Base-by-base conservation (phyloP, 2,888 invertebrate species). In the Diplolepis rosae region DNA sequence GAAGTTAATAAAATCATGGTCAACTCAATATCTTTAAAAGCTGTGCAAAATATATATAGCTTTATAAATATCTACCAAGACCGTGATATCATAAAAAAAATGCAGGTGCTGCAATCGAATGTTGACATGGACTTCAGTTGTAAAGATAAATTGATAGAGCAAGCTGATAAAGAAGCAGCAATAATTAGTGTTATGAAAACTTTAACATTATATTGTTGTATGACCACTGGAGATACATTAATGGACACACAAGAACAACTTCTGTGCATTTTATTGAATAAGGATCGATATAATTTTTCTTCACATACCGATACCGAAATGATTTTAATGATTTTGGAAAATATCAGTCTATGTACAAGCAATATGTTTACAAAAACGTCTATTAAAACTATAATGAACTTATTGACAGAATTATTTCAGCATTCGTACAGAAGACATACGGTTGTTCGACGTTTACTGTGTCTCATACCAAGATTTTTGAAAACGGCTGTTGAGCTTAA, bases 261-360 rank as follows among this genome's bases (percentile, higher is more conserved):
- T 3, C 74, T 83, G 45, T 74, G 70, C 1, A 81, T 83, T 65
- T 65, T 87, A 11, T 72, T 88, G 27, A 80, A 79, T 65, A 72
- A 76, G 11, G 74, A 82, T 13, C 80, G 83, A 48, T 85, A 85
- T 65, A 79, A 81, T 56, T 77, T 81, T 5, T 69, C 70, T 1
- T 52, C 66, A 1, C 65, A 71, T 13, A 69, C 75, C 7, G 82
- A 87, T 67, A 80, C 84, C 2, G 77, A 80, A 50, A 79, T 83
- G 81, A 83, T 85, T 28, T 73, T 89, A 56, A 80, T 79, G 6
- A 81, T 90, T 50, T 73, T 90, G 22, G 78, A 85, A 66, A 70
- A 22, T 13, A 39, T 42, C 3, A 42, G 30, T 52, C 30, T 39
- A 0, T 30, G 54, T 13, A 42, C 50, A 11, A 18, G 18, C 42